Percentiles rank a stretch among this genome's conserved stretches.
Evolutionary conservation across 2,888 invertebrate genomes (phyloP).

Genomic region (Cheilosia pagana): DNA sequence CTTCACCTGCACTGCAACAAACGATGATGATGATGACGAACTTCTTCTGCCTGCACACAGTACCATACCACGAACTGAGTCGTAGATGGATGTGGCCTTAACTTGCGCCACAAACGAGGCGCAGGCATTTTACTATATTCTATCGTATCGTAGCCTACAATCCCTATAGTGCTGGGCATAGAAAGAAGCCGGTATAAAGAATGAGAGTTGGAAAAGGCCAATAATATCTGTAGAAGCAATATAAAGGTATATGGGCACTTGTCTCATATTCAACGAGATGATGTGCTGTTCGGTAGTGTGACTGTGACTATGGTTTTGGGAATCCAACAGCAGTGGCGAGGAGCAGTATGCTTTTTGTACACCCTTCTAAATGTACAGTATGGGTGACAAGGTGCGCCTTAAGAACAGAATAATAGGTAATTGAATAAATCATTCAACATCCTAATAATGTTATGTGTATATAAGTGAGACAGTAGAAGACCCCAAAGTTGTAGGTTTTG

Average conservation of each 20-base stretch:
- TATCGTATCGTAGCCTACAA: background rate
- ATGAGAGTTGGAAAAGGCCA: constrained; percentile 71
- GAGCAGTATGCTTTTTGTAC: constrained; percentile 38
- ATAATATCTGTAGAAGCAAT: constrained; percentile 62
- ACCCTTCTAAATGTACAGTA: constrained; percentile 16
- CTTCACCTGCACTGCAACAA: constrained; percentile 74
- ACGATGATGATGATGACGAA: constrained; percentile 68
- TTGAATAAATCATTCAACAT: too few species aligned
- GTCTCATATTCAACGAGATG: constrained; percentile 44
- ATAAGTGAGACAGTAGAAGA: too few species aligned
- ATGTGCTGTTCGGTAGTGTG: constrained; percentile 54
- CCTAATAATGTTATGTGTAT: too few species aligned
- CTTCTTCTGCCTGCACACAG: constrained; percentile 52
- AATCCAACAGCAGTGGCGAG: constrained; percentile 31
- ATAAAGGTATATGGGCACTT: constrained; percentile 44
- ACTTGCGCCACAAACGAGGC: constrained; percentile 46
- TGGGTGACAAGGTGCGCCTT: constrained; percentile 34
- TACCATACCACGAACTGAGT: constrained; percentile 41
- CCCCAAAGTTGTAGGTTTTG: too few species aligned
- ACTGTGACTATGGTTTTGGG: constrained; percentile 60
- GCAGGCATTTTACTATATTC: constrained; percentile 48
- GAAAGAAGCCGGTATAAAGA: constrained; percentile 26
- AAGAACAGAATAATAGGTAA: too few species aligned
- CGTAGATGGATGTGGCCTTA: constrained; percentile 43
- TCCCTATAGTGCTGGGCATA: background rate